Evolutionary conservation across 1,140 invertebrate genomes (phyloP).

Genomic region (Drosophila paulistorum): DNA sequence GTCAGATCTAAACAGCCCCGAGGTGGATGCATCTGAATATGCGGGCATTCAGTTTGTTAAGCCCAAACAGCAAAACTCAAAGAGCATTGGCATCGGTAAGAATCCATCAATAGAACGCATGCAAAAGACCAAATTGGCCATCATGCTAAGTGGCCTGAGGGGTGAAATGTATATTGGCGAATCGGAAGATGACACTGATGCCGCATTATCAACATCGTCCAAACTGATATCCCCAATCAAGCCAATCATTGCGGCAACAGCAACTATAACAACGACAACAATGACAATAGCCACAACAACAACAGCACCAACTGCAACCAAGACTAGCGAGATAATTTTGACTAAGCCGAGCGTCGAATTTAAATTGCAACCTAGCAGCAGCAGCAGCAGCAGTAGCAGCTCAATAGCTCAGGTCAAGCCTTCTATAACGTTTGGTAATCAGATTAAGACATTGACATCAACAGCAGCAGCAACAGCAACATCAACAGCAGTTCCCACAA

Average conservation of each 20-base stretch:
- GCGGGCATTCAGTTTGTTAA: conserved; percentile 77
- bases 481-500: background rate
- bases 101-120: conserved; percentile 70
- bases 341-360: background rate
- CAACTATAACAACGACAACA: conserved; percentile 21
- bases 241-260: background rate
- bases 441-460: background rate
- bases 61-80: conserved; percentile 62
- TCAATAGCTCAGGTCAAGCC: background rate
- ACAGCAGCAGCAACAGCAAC: background rate
- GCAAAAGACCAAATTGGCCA: conserved; percentile 75
- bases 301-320: background rate
- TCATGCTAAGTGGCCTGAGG: conserved; percentile 74
- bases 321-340: background rate
- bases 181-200: conserved; percentile 47
- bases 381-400: background rate
- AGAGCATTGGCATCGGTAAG: conserved; percentile 26
- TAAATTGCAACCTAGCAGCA: background rate
- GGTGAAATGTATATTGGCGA: conserved; percentile 73
- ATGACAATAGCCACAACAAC: background rate
- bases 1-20: conserved; percentile 52
- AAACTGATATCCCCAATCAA: conserved; percentile 25
- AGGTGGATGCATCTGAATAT: conserved; percentile 66
- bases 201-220: background rate
- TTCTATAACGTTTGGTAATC: background rate